These are phyloP conservation scores for Andrena haemorrhoa DNA, from an alignment of 2,888 invertebrate genomes.

Conservation along the genomic window DNA sequence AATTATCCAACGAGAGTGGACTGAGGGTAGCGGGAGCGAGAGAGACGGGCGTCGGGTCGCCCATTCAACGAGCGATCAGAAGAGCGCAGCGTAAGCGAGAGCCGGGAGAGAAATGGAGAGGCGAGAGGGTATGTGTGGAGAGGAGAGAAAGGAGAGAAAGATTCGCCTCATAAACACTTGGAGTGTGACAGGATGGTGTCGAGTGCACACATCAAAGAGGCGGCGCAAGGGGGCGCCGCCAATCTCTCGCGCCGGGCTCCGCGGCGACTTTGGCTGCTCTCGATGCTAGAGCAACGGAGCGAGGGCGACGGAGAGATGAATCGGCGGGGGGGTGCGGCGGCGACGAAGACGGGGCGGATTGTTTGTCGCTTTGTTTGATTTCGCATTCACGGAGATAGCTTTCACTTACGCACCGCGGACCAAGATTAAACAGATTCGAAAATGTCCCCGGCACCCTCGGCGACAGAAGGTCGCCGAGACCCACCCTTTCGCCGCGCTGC, in stretches of 20 bases:
- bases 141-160: conserved; percentile 52
- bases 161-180: conserved; percentile 80
- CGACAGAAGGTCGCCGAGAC: conserved; percentile 30
- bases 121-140: conserved; percentile 2
- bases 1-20: conserved; percentile 81
- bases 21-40: conserved; percentile 66
- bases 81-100: conserved; percentile 60
- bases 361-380: conserved; percentile 85
- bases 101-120: conserved; percentile 37
- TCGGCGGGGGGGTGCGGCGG: not conserved
- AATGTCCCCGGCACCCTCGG: conserved; percentile 77
- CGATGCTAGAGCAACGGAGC: conserved; percentile 32
- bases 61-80: conserved; percentile 77
- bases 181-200: conserved; percentile 80
- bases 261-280: conserved; percentile 78
- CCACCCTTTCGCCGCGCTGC: conserved; percentile 20
- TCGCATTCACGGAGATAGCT: conserved; percentile 84
- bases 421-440: conserved; percentile 85
- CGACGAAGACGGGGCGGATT: conserved; percentile 70
- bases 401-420: conserved; percentile 83
- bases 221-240: conserved; percentile 56
- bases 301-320: conserved; percentile 20
- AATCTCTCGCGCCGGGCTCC: conserved; percentile 56
- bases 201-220: conserved; percentile 81
- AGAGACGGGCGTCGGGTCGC: conserved; percentile 62